Evolutionary conservation across 2,113 vertebrate genomes (phyloP).

Genomic region (Sorex araneus): DNA sequence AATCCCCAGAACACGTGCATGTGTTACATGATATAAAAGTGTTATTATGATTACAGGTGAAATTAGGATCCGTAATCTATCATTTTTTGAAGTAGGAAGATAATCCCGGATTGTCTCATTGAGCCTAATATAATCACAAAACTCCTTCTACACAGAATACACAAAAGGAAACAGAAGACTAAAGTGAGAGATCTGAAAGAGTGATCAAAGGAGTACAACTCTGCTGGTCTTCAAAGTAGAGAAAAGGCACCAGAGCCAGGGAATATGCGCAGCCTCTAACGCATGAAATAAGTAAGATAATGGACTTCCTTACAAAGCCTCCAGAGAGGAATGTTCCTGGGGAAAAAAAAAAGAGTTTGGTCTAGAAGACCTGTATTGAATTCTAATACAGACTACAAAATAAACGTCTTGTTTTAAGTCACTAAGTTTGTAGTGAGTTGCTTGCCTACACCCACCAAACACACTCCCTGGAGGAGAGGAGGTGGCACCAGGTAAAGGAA

Average conservation of each 20-base stretch:
- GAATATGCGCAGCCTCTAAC: neutral
- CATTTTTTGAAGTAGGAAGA: neutral
- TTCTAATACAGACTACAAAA: neutral
- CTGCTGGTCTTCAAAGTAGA: neutral
- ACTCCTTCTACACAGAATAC: neutral
- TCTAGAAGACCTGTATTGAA: neutral
- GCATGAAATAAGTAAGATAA: neutral
- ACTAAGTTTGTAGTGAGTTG: neutral
- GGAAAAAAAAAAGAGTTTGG: neutral
- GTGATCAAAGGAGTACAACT: neutral
- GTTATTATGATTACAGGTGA: constrained; percentile 3
- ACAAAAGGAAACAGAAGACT: neutral
- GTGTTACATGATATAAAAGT: neutral
- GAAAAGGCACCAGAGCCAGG: neutral
- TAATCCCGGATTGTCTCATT: neutral
- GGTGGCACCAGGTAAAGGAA: neutral
- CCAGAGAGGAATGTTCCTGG: neutral
- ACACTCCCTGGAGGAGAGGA: too few species aligned
- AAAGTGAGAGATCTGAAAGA: neutral
- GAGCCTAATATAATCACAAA: neutral
- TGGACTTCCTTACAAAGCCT: neutral
- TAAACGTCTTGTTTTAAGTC: neutral
- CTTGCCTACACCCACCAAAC: neutral
- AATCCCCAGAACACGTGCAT: neutral
- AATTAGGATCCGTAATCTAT: neutral